Percentiles rank a stretch among this genome's conserved stretches.
Conservation (phyloP, 2,113 vertebrate species). For the Plectropomus leopardus region DNA sequence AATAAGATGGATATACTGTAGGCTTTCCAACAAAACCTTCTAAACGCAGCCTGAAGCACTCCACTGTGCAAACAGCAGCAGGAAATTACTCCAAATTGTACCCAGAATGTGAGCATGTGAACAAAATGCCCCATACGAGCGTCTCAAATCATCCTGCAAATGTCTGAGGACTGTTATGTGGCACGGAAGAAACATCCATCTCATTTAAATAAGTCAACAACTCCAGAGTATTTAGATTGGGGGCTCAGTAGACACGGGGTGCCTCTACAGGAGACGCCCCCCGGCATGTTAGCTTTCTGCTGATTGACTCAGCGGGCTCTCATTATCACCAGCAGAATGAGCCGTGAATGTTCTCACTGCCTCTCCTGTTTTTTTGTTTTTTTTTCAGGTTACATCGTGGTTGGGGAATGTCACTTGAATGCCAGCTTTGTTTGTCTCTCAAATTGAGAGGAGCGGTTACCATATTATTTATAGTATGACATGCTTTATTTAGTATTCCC, state of each 20-base stretch:
- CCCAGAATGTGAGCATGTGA: conserved; percentile 57
- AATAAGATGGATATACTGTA: conserved; percentile 41
- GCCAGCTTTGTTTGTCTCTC: conserved; percentile 38
- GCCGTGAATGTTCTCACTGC: conserved; percentile 49
- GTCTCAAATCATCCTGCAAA: conserved; percentile 42
- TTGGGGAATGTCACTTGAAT: conserved; percentile 42
- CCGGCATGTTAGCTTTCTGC: conserved; percentile 65
- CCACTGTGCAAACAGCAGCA: conserved; percentile 69
- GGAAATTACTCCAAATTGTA: conserved; percentile 77
- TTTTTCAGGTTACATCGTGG: conserved; percentile 44
- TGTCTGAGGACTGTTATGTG: conserved; percentile 46
- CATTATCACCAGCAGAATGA: conserved; percentile 62
- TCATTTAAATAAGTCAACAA: conserved; percentile 74
- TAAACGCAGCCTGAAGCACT: conserved; percentile 67
- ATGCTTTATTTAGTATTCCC: conserved; percentile 40
- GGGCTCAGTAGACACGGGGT: conserved; percentile 41
- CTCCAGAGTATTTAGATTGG: conserved; percentile 48
- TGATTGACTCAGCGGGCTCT: conserved; percentile 72
- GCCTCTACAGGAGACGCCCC: conserved; percentile 58
- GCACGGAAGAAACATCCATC: conserved; percentile 50
- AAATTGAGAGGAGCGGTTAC: conserved; percentile 3
- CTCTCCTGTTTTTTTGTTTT: conserved; percentile 53
- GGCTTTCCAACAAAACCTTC: conserved; percentile 56
- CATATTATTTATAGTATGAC: conserved; percentile 30
- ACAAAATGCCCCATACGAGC: conserved; percentile 29